Percentiles rank a stretch among this genome's conserved stretches.
phyloP scores from a whole-genome alignment of 2,113 vertebrate species.

The Alaudala cheleensis region DNA sequence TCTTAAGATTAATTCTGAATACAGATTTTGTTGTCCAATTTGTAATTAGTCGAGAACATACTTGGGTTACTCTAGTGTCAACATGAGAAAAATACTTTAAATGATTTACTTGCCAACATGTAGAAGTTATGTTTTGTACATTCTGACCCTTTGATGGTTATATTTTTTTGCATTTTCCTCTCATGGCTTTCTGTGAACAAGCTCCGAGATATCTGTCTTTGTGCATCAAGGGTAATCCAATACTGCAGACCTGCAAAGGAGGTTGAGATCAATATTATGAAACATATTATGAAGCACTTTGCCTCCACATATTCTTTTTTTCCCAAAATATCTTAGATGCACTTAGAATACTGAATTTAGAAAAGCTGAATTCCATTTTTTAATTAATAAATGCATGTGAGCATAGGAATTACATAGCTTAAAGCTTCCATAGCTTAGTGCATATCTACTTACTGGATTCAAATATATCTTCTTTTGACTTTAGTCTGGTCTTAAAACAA shows the following conservation, averaged over 20 bases:
- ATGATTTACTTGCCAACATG: slow-evolving; percentile 86
- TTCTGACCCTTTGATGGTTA: slow-evolving; percentile 61
- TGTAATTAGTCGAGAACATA: neutral
- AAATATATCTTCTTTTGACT: slow-evolving; percentile 76
- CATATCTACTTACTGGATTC: slow-evolving; percentile 74
- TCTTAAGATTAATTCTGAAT: neutral
- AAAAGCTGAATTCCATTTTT: neutral
- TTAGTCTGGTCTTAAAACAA: slow-evolving; percentile 85
- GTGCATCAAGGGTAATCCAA: slow-evolving; percentile 76
- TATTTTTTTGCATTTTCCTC: slow-evolving; percentile 74
- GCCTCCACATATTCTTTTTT: neutral
- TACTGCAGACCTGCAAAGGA: slow-evolving; percentile 72
- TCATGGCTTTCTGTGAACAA: slow-evolving; percentile 75
- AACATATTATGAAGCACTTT: neutral
- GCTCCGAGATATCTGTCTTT: slow-evolving; percentile 74
- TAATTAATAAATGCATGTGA: neutral
- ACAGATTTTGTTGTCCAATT: neutral
- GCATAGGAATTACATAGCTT: neutral
- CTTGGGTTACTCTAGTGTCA: neutral
- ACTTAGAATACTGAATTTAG: neutral
- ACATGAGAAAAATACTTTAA: slow-evolving; percentile 41
- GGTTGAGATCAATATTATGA: neutral
- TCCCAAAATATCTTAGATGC: neutral
- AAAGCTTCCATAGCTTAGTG: neutral
- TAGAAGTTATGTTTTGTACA: slow-evolving; percentile 79